A percentile compares a stretch with the other conserved stretches of the same genome.
phyloP scores from a whole-genome alignment of 2,888 invertebrate genomes.

The Limnephilus lunatus region DNA sequence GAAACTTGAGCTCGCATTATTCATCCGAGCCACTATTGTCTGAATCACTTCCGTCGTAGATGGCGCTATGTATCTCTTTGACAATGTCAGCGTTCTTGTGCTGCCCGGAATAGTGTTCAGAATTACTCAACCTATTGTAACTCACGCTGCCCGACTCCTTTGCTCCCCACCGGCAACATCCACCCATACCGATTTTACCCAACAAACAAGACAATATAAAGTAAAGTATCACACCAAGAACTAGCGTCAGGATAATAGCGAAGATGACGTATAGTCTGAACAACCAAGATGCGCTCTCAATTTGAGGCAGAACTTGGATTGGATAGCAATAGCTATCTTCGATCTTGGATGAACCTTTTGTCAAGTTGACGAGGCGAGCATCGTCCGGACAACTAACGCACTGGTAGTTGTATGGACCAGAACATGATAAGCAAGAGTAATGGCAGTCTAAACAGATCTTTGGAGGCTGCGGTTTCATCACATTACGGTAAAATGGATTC shows the following conservation, averaged over 20 bases:
- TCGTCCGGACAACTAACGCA: conserved; percentile 84
- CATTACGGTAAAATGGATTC: conserved; percentile 67
- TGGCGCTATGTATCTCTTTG: conserved; percentile 63
- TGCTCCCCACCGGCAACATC: conserved; percentile 23
- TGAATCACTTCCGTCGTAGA: conserved; percentile 60
- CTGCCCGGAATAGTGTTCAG: conserved; percentile 38
- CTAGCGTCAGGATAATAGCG: conserved; percentile 70
- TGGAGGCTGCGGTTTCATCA: conserved; percentile 69
- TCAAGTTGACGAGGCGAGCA: conserved; percentile 76
- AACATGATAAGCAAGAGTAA: conserved; percentile 85
- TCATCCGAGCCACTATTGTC: conserved; percentile 50
- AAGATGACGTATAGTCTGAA: conserved; percentile 74
- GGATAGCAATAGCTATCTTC: conserved; percentile 76
- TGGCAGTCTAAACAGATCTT: conserved; percentile 82
- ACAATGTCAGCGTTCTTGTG: conserved; percentile 51
- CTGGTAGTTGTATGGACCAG: conserved; percentile 83
- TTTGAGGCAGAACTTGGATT: conserved; percentile 72
- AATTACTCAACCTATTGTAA: conserved; percentile 60
- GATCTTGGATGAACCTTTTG: conserved; percentile 66
- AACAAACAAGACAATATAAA: conserved; percentile 62
- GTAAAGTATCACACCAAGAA: conserved; percentile 67
- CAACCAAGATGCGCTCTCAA: conserved; percentile 74
- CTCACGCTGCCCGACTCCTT: conserved; percentile 46
- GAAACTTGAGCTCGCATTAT: not conserved
- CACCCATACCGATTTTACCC: conserved; percentile 40